A percentile compares a stretch with the other conserved stretches of the same genome.
phyloP scores from a whole-genome alignment of 35 echinoderm and acorn worm genomes.

The Acanthaster planci region DNA sequence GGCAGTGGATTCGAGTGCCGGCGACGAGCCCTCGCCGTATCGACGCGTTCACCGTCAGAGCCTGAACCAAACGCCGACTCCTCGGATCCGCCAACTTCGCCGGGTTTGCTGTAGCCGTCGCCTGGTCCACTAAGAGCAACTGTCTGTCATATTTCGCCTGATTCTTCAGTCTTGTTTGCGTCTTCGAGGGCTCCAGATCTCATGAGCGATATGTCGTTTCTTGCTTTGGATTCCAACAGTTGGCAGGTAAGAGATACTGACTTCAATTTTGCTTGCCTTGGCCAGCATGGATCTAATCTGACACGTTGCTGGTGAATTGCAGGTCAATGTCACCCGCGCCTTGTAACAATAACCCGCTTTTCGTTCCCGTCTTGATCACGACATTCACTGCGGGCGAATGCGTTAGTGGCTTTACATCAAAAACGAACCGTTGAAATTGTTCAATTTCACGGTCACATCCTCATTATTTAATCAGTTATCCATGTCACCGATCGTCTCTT shows the following conservation, averaged over 20 bases:
- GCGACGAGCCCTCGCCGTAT: background rate
- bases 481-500: too few relatives aligned
- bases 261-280: background rate
- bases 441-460: too few relatives aligned
- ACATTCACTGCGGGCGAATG: too few relatives aligned
- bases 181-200: too few relatives aligned
- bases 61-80: background rate
- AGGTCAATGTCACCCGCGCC: too few relatives aligned
- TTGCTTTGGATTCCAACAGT: constrained; percentile 37
- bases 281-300: too few relatives aligned
- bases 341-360: too few relatives aligned
- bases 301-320: too few relatives aligned
- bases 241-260: constrained; percentile 33
- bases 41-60: constrained; percentile 6
- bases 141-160: background rate
- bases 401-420: too few relatives aligned
- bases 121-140: background rate
- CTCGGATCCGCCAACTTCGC: background rate
- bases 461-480: too few relatives aligned
- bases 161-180: background rate
- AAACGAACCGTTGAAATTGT: too few relatives aligned
- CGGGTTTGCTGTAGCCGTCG: background rate
- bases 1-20: background rate
- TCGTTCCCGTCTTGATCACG: too few relatives aligned
- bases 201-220: constrained; percentile 35